Conservation (phyloP, 2,113 vertebrate genomes). For the Calcarius ornatus region DNA sequence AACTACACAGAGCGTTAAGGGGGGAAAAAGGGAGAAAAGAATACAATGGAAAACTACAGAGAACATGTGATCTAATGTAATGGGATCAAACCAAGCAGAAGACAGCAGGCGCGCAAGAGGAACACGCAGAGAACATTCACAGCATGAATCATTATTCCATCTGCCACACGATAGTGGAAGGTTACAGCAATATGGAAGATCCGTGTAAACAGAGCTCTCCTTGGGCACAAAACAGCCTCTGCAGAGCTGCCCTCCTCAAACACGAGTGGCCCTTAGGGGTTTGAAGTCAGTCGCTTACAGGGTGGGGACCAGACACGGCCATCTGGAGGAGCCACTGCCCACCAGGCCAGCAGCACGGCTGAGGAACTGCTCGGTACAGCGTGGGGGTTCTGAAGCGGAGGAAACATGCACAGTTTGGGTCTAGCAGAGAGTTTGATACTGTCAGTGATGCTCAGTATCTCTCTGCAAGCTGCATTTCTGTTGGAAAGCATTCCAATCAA, state of each 20-base stretch:
- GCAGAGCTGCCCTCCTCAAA: constrained; percentile 33
- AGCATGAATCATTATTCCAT: constrained; percentile 66
- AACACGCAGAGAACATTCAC: constrained; percentile 65
- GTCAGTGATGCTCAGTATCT: constrained; percentile 41
- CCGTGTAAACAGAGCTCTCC: constrained; percentile 44
- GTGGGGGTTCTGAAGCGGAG: constrained; percentile 8
- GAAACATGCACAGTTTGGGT: constrained; percentile 36
- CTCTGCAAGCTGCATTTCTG: constrained; percentile 27
- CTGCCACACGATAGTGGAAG: constrained; percentile 59
- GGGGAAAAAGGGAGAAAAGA: background rate
- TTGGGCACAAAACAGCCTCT: constrained; percentile 31
- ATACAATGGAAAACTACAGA: constrained; percentile 66
- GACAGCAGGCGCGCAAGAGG: constrained; percentile 54
- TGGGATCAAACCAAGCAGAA: constrained; percentile 60
- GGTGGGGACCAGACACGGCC: background rate
- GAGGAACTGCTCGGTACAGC: background rate
- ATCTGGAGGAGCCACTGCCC: constrained; percentile 23
- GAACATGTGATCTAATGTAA: constrained; percentile 59
- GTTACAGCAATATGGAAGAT: constrained; percentile 44
- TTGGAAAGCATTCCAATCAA: constrained; percentile 24
- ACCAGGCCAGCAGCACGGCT: constrained; percentile 14
- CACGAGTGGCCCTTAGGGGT: background rate
- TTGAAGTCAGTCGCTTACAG: background rate
- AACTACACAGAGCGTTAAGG: constrained; percentile 29
- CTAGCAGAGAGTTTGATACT: constrained; percentile 30